These are phyloP conservation scores for Rallus limicola DNA, from an alignment of 2,113 vertebrate species.

Conservation along the genomic window DNA sequence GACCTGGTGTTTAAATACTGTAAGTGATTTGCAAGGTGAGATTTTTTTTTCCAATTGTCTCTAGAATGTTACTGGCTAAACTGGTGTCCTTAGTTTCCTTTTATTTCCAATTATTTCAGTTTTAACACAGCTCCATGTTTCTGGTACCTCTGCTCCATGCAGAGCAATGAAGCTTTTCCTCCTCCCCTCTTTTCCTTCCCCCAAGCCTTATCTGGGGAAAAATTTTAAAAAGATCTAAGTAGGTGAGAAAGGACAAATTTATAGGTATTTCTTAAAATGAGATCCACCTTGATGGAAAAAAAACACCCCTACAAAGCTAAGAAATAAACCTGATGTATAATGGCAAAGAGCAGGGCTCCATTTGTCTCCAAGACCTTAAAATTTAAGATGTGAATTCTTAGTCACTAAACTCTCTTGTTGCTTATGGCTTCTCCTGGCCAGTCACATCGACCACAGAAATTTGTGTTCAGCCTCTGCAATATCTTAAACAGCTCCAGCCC, in stretches of 20 bases:
- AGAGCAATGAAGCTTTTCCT: neutral
- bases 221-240: neutral
- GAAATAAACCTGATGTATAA: neutral
- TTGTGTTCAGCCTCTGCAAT: neutral
- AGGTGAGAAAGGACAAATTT: neutral
- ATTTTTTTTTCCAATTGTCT: neutral
- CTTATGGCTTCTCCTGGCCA: neutral
- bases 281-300: neutral
- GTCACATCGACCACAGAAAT: neutral
- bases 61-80: neutral
- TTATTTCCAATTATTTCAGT: neutral
- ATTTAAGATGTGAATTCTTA: neutral
- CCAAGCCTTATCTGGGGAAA: neutral
- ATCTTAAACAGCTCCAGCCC: neutral
- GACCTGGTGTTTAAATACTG: neutral
- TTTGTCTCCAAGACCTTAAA: neutral
- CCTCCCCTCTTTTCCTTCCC: neutral
- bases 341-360: neutral
- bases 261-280: neutral
- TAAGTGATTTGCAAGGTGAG: neutral
- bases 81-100: neutral
- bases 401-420: neutral
- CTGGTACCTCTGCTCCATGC: neutral
- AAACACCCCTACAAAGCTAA: rapidly evolving
- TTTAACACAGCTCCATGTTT: neutral